A percentile compares a stretch with the other conserved stretches of the same genome.
Evolutionary conservation across 2,888 invertebrate species (phyloP).

Genomic region (Tipula unca): DNA sequence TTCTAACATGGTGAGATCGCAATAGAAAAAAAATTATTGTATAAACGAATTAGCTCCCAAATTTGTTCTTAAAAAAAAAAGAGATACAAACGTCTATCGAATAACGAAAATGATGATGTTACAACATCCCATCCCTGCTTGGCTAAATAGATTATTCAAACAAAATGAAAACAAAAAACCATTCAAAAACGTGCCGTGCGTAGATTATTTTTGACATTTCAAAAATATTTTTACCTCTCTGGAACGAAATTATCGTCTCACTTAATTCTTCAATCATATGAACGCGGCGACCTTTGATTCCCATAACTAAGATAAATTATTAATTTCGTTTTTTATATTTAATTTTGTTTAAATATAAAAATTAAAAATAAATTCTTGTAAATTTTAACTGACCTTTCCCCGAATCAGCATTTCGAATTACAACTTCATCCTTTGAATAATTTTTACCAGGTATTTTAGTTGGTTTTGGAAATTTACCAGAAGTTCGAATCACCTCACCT

Average conservation of each 20-base stretch:
- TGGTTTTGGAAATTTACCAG: conserved; percentile 80
- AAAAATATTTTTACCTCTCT: conserved; percentile 73
- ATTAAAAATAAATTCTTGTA: background rate
- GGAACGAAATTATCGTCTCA: conserved; percentile 97
- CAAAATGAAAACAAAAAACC: background rate
- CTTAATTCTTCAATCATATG: conserved; percentile 98
- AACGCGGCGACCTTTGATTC: conserved; percentile 95
- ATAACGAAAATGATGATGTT: no score
- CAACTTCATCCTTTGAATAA: conserved; percentile 90
- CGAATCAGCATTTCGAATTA: conserved; percentile 90
- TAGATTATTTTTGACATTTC: background rate
- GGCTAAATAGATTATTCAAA: background rate
- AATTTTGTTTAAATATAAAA: background rate
- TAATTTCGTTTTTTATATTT: conserved; percentile 19
- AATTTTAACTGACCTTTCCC: conserved; percentile 68
- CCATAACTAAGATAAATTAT: conserved; percentile 66
- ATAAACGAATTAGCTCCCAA: no score
- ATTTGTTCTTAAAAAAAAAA: no score
- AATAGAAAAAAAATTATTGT: no score
- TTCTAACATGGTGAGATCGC: no score
- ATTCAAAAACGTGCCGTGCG: conserved; percentile 8
- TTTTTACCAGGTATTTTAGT: conserved; percentile 87
- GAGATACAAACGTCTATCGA: no score
- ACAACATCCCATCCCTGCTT: no score
- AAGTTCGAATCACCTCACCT: conserved; percentile 78